Base-by-base conservation (phyloP, 2,113 vertebrate species). In the Oryzias curvinotus region DNA sequence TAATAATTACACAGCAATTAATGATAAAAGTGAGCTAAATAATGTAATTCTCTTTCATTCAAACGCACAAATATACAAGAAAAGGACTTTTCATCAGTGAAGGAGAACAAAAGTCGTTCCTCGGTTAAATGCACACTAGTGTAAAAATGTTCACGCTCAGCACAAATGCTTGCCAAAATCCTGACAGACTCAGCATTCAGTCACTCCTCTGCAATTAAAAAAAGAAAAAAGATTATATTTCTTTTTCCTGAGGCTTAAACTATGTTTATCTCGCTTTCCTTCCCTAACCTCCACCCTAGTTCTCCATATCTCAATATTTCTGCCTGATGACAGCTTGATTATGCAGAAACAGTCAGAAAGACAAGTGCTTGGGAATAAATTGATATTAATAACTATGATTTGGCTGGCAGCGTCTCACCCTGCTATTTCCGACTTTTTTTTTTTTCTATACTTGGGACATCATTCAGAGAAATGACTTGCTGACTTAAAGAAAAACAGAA, bases 371-470 rank as follows among this genome's bases (percentile, higher is more conserved):
- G 68, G 51, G 59, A 73, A 81, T 77, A 79, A 80, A 86, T 81
- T 77, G 77, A 81, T 88, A 84, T 73, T 85, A 85, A 84, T 85
- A 85, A 84, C 75, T 75, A 68, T 76, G 77, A 84, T 86, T 87
- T 84, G 63, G 68, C 75, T 82, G 83, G 71, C 65, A 77, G 82
- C 71, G 55, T 73, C 70, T 79, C 70, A 61, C 64, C 76, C 59
- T 19, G 75, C 70, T 65, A 78, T 80, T 83, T 83, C 71, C 64
- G 52, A n/a, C 53, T 78, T 78, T 78, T 36, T 77, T 77, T 65
- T 84, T 87, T 3, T 23, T 3, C 1, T 81, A 74, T 77, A 70
- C 79, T 69, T 78, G 62, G 76, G 75, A 73, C 65, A 73, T 84
- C 78, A 81, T 78, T 75, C 65, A 69, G 64, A 59, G 61, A 77